Percentiles rank a stretch among this genome's conserved stretches.
Evolutionary conservation across 2,797 vertebrate genomes (phyloP).

Genomic region (Chelon labrosus): DNA sequence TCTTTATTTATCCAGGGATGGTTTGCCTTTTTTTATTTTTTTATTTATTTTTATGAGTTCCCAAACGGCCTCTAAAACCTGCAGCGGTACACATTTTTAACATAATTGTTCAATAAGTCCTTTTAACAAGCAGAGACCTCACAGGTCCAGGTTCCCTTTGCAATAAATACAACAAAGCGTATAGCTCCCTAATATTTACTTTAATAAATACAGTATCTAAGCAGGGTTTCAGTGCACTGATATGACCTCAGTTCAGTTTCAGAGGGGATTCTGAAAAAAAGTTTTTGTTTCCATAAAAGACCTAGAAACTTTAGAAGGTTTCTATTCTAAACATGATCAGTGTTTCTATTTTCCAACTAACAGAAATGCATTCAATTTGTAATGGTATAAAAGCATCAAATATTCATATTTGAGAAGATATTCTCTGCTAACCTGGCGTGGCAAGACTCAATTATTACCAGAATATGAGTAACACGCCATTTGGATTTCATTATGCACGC

Average conservation of each 20-base stretch:
- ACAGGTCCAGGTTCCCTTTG: not conserved
- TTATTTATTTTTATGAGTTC: too few relatives aligned
- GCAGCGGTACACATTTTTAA: not conserved
- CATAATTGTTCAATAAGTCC: not conserved
- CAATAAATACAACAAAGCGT: not conserved
- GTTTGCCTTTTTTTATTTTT: conserved; percentile 5
- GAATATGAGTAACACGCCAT: too few relatives aligned
- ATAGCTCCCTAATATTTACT: not conserved
- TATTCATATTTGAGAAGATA: not conserved
- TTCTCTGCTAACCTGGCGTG: not conserved
- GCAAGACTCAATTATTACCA: too few relatives aligned
- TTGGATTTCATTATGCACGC: too few relatives aligned
- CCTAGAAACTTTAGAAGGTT: too few relatives aligned
- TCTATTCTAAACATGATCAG: too few relatives aligned
- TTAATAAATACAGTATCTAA: not conserved
- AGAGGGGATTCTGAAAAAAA: not conserved
- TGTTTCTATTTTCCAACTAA: too few relatives aligned
- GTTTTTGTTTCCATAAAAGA: too few relatives aligned
- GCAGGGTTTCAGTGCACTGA: not conserved
- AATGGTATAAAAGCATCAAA: too few relatives aligned
- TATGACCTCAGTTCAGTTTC: not conserved
- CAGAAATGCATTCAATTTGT: too few relatives aligned
- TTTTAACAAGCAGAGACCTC: not conserved
- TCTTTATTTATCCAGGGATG: conserved; percentile 37
- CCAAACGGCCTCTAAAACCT: conserved; percentile 38